Conservation (phyloP, 2,113 vertebrate genomes). For the Anarrhichthys ocellatus region DNA sequence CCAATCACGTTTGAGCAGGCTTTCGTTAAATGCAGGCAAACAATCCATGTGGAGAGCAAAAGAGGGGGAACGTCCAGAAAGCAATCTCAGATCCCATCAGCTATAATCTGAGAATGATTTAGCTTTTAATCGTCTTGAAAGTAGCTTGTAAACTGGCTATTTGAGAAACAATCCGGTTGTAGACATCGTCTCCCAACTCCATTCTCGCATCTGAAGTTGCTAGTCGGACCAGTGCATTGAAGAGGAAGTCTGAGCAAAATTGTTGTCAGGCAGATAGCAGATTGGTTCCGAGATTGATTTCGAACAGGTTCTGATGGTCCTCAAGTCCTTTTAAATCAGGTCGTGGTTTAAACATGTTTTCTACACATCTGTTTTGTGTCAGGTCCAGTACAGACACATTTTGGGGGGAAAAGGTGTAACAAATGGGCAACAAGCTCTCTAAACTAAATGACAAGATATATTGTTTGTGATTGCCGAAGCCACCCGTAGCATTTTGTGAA, state of each 20-base stretch:
- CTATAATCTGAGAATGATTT: not conserved
- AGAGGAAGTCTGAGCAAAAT: not conserved
- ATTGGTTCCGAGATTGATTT: not conserved
- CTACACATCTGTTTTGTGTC: not conserved
- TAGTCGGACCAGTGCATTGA: not conserved
- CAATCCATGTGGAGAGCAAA: no score
- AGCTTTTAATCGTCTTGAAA: not conserved
- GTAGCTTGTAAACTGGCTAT: not conserved
- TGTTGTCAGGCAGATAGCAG: not conserved
- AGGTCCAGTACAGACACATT: not conserved
- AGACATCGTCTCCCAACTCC: not conserved
- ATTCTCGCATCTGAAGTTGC: not conserved
- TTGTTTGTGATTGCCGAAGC: not conserved
- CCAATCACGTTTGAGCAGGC: not conserved
- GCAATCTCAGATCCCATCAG: no score
- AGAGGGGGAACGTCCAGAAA: no score
- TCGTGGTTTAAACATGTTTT: not conserved
- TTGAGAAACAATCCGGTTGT: not conserved
- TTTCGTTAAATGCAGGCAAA: not conserved
- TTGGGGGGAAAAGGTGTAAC: not conserved
- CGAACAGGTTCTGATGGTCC: not conserved
- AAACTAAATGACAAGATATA: not conserved
- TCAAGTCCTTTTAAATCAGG: not conserved
- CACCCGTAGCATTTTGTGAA: not conserved
- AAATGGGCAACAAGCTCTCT: not conserved